Evolutionary conservation across 2,888 invertebrate genomes (phyloP).

Genomic region (Chymomyza caudatula): DNA sequence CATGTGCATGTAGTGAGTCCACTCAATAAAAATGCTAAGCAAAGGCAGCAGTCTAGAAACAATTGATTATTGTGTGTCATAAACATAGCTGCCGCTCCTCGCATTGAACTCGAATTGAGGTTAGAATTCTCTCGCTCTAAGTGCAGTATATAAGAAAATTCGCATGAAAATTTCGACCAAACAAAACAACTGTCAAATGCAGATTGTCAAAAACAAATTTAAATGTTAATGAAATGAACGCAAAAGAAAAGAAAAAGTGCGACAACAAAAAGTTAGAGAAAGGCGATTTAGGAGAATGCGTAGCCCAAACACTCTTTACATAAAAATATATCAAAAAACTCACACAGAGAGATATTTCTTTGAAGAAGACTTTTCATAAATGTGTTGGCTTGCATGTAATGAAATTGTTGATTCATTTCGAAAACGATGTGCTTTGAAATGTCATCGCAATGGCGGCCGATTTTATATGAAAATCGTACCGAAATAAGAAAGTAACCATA

Average conservation of each 20-base stretch:
- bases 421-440: no score
- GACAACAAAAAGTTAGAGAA: background rate
- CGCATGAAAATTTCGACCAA: background rate
- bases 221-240: slow-evolving; percentile 64
- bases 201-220: slow-evolving; percentile 57
- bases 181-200: slow-evolving; percentile 5
- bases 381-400: no score
- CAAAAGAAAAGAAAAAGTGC: slow-evolving; percentile 25
- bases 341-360: no score
- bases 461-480: no score
- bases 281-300: background rate
- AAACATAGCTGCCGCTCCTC: slow-evolving; percentile 43
- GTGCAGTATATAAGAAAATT: background rate
- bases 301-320: background rate
- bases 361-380: no score
- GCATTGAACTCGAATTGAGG: background rate
- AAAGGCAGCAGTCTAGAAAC: slow-evolving; percentile 55
- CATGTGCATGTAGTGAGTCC: slow-evolving; percentile 11
- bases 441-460: no score
- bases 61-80: slow-evolving; percentile 71
- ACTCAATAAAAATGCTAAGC: slow-evolving; percentile 25
- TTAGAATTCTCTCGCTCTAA: background rate
- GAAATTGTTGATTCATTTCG: no score
- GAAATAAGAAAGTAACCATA: no score
- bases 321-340: background rate